Evolutionary conservation across 2,113 vertebrate genomes (phyloP).

Genomic region (Callorhinus ursinus): DNA sequence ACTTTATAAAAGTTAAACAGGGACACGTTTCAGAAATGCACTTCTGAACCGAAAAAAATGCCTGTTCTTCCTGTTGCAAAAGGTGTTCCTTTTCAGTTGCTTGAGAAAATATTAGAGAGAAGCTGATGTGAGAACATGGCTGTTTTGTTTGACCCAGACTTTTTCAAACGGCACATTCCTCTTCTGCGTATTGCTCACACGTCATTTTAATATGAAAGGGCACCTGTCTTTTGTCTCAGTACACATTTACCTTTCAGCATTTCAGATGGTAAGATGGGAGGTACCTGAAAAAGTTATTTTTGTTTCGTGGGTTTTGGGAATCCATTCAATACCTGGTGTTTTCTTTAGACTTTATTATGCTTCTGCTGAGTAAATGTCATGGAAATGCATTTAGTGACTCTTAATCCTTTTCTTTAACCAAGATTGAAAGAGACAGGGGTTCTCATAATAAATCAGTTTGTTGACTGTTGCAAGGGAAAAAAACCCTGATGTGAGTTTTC

Average conservation of each 20-base stretch:
- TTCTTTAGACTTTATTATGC: slow-evolving; percentile 83
- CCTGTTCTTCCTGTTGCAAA: slow-evolving; percentile 76
- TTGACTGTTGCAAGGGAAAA: slow-evolving; percentile 67
- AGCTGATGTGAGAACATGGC: slow-evolving; percentile 78
- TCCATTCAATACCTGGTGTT: slow-evolving; percentile 83
- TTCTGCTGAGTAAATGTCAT: slow-evolving; percentile 81
- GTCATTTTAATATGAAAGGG: slow-evolving; percentile 86
- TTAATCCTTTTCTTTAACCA: slow-evolving; percentile 82
- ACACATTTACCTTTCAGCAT: slow-evolving; percentile 82
- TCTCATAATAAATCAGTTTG: slow-evolving; percentile 76
- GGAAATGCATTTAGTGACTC: slow-evolving; percentile 77
- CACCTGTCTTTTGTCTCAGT: slow-evolving; percentile 85
- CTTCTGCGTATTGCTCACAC: slow-evolving; percentile 77
- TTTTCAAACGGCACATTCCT: slow-evolving; percentile 85
- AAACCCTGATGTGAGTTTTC: slow-evolving; percentile 31
- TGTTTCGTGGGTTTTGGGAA: slow-evolving; percentile 80
- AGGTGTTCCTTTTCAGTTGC: slow-evolving; percentile 80
- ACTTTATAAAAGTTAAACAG: slow-evolving; percentile 73
- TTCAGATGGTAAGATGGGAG: slow-evolving; percentile 80
- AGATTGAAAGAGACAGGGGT: slow-evolving; percentile 70
- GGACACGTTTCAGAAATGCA: slow-evolving; percentile 80
- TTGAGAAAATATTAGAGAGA: slow-evolving; percentile 79
- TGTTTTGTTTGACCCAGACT: slow-evolving; percentile 84
- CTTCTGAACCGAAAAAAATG: slow-evolving; percentile 81
- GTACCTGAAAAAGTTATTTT: slow-evolving; percentile 83